Evolutionary conservation across 2,113 vertebrate genomes (phyloP), one percentile per base, ranked within the genome.

Genomic region (Sylvilagus bachmani): DNA sequence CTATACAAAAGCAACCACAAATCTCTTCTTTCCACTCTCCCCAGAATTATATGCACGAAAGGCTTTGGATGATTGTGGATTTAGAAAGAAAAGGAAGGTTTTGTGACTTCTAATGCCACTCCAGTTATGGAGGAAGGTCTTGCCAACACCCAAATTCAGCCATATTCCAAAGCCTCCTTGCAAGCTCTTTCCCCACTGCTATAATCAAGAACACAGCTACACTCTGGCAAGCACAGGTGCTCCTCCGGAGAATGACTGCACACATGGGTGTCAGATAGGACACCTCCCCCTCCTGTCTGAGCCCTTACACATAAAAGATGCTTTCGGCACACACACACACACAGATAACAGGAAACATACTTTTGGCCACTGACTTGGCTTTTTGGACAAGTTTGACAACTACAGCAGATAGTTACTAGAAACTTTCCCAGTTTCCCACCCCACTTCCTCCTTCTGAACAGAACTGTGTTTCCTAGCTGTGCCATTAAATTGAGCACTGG

Each of bases 291-390:
- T 44, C 44, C 83, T 1, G 2, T 84, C 83, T 67, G 66, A 75
- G 13, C 49, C 71, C 29, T 31, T 33, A 49, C 75, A n/a, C 49
- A 80, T 33, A 84, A 69, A 67, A 77, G 69, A 78, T 66, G 86
- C 89, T 91, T 95, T 84, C 79, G 91, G 73, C 38, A 93, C 53
- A 66, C 12, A 70, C 27, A 16, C 1, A 44, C 44, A 44, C 44
- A 44, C 44, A 36, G 86, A 93, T 93, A 91, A 96, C 69, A 71
- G 66, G 66, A 94, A 96, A 86, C 96, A 97, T 14, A 53, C 75
- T 92, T 93, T 67, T 93, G 93, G 93, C 89, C 24, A 51, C 31
- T 44, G 24, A 67, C 5, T 71, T 51, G 36, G 51, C 21, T 89
- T 86, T 95, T 4, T 38, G 74, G 79, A 86, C 36, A 67, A 64